Conservation (phyloP, 2,113 vertebrate species). For the Physeter macrocephalus region DNA sequence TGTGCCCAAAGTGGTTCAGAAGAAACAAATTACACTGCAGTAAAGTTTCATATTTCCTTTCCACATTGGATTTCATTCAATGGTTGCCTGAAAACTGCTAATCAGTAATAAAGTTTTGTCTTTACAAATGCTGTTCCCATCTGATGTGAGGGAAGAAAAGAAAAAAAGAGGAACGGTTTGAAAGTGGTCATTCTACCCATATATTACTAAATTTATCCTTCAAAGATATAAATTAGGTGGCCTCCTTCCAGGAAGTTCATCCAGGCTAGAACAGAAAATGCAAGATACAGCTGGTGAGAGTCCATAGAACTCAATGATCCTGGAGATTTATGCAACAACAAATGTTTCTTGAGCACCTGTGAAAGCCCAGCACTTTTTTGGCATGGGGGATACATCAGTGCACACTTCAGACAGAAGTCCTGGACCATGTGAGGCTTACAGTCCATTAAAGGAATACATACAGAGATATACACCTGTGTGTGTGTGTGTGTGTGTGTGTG, state of each 20-base stretch:
- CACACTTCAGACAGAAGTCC: not conserved
- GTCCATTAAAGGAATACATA: not conserved
- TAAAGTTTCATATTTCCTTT: conserved; percentile 20
- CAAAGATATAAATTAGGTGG: not conserved
- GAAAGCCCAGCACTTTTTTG: not conserved
- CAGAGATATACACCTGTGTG: accelerated
- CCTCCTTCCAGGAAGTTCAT: not conserved
- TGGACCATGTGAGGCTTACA: not conserved
- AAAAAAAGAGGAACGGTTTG: not conserved
- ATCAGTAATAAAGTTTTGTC: not conserved
- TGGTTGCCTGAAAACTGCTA: not conserved
- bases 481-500: too few species aligned
- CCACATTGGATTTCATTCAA: not conserved
- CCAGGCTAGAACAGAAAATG: not conserved
- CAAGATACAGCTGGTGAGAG: not conserved
- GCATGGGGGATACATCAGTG: not conserved
- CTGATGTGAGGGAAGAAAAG: not conserved
- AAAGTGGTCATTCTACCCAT: not conserved
- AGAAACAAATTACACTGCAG: conserved; percentile 54
- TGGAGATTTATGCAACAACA: not conserved
- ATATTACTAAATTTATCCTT: not conserved
- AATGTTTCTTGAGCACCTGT: not conserved
- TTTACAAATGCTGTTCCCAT: not conserved
- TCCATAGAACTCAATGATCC: not conserved
- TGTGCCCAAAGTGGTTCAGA: conserved; percentile 43